Base-by-base conservation (phyloP, 2,888 invertebrate genomes). In the Cactoblastis cactorum region DNA sequence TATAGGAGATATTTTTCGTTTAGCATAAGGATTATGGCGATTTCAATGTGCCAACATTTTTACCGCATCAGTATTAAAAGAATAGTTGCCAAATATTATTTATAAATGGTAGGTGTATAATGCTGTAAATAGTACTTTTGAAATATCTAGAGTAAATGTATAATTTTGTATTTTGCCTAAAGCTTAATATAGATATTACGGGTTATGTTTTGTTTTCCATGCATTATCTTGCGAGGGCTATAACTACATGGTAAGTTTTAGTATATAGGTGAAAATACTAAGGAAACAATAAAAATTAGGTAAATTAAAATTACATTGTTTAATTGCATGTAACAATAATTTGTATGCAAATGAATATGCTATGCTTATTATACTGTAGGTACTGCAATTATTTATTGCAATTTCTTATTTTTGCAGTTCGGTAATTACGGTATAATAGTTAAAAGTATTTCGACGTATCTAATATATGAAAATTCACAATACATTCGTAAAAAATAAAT, bases 61-160 rank as follows among this genome's bases (percentile, higher is more conserved):
- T 90, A 90, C 89, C 90, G 84, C 80, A 81, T 85, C 90, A 90
- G 89, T 90, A 90, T 90, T 89, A 81, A 84, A 71, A n/a, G 67
- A 62, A 82, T 87, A 88, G 85, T 83, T 83, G 86, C 86, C 87
- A 87, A 87, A 83, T 68, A 72, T 71, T 80, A 76, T 79, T 73
- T 37, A 64, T 78, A 74, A 76, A 77, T 78, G 67, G 77, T 84
- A 83, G 81, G 67, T 73, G 74, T 79, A 77, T 70, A 80, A 77
- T 72, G 79, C 79, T 88, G 86, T 88, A 88, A 74, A 86, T 86
- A 87, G 73, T 77, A 71, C 74, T 71, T 77, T 80, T 74, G 65
- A 69, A 69, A 69, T 76, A 74, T 71, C 57, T 76, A 74, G 72
- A 56, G 56, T 65, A 65, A 67, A 67, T 64, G 60, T 69, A 57